Evolutionary conservation across 2,888 invertebrate species (phyloP), one percentile per base, ranked within the genome.

Genomic region (Acleris emargana): DNA sequence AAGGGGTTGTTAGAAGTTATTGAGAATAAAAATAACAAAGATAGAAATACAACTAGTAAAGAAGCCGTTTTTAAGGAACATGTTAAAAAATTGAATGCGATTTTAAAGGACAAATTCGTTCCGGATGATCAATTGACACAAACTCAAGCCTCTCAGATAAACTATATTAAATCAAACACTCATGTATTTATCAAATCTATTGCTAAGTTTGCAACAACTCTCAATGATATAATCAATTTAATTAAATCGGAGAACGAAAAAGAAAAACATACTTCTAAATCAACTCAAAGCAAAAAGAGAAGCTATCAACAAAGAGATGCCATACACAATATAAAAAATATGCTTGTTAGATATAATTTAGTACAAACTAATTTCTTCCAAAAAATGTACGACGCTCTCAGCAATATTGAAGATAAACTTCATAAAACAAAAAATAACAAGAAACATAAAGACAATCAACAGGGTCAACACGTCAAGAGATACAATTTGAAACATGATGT

Each of bases 351-450:
- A 64, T 88, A 87, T 69, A 85, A 87, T 71, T 68, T 84, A 16
- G 63, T 86, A 42, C 88, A 89, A 69, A 89, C 86, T 64, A 77
- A 70, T 16, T 87, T 90, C 67, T 76, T 89, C 70, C 80, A 75
- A 57, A 81, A 76, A 69, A 85, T 91, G 72, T 85, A 82, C 64
- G 72, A 82, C 16, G 67, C 81, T 16, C 59, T 90, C 22, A 73
- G 68, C 5, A 73, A 73, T 53, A 72, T 81, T 57, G 79, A 83
- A 58, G 68, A 13, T 13, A 54, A 49, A 62, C 32, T 32, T 49
- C 16, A 20, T 28, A 38, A 57, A 52, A 43, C n/a, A 42, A 58
- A 43, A 53, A 18, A 53, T 9, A 9, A 16, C 3, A 28, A 17
- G 11, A 57, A 17, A 28, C 17, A 16, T 38, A n/a, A 50, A 4